phyloP scores from a whole-genome alignment of 2,797 vertebrate genomes.

The Ispidina lecontei region DNA sequence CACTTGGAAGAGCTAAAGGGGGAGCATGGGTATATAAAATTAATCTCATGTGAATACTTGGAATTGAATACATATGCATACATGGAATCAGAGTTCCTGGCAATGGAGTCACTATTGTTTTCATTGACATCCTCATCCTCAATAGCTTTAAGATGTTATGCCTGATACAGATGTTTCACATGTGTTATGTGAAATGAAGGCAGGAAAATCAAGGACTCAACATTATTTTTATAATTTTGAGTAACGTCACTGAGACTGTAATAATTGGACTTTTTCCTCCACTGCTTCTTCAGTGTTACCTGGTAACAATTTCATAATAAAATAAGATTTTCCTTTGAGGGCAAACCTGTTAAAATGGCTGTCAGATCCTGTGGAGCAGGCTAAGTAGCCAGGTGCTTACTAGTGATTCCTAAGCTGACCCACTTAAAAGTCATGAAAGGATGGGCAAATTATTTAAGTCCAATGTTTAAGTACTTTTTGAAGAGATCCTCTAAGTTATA shows the following conservation, averaged over 20 bases:
- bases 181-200: conserved; percentile 8
- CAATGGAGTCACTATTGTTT: conserved; percentile 53
- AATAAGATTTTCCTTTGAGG: background rate
- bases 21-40: conserved; percentile 2
- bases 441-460: background rate
- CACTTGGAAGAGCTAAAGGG: conserved; percentile 9
- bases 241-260: background rate
- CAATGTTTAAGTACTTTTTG: background rate
- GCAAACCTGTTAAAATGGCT: background rate
- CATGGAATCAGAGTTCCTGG: conserved; percentile 49
- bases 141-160: conserved; percentile 28
- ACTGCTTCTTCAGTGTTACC: background rate
- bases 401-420: background rate
- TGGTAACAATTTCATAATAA: background rate
- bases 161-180: conserved; percentile 40
- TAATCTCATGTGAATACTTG: conserved; percentile 55
- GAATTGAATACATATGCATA: conserved; percentile 35
- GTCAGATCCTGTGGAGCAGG: background rate
- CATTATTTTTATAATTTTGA: conserved; percentile 11
- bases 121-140: conserved; percentile 44
- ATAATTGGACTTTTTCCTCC: background rate
- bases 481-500: background rate
- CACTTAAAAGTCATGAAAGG: background rate
- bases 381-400: background rate
- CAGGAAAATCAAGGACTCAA: conserved; percentile 8